Evolutionary conservation across 2,888 invertebrate genomes (phyloP), one percentile per base, ranked within the genome.

Genomic region (Tridacna gigas): DNA sequence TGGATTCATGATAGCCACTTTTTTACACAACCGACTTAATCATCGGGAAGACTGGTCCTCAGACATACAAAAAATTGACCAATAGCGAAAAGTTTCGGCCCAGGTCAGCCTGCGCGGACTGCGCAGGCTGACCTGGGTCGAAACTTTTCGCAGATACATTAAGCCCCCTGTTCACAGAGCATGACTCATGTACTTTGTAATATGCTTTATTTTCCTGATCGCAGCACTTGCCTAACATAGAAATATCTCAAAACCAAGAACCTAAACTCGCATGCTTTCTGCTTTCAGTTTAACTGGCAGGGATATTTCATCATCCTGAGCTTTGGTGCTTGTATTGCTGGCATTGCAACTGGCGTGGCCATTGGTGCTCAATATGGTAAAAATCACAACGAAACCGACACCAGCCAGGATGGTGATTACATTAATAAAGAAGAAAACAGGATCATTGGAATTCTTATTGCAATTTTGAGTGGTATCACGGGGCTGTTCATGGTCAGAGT

Each of bases 201-300:
- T n/a, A n/a, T n/a, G n/a, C n/a, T 9, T 56, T 9, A 56, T 56
- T 56, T 56, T 56, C 37, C 3, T 37, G 7, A 37, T 7, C 37
- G 37, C 37, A 37, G 37, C 37, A 2, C 37, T 37, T 37, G 2
- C 37, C 37, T 37, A 37, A 7, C 37, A 2, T 37, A 37, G 37
- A 37, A 37, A 37, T 7, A 37, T 37, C 37, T 37, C 2, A 7
- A 37, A 37, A 37, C 37, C 37, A 37, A 7, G 7, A 37, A 37
- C n/a, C 56, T 9, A 56, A 56, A 56, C 18, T n/a, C n/a, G 20
- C 25, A 25, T n/a, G 63, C 13, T 20, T 63, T 66, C 18, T 51
- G 0, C 22, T 71, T 71, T 15, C 71, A 71, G 71, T 71, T 47
- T 51, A 71, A 71, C 71, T 71, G 71, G 71, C 71, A 71, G 22